Conservation (phyloP, 2,797 vertebrate species). For the Coregonus ussuriensis region DNA sequence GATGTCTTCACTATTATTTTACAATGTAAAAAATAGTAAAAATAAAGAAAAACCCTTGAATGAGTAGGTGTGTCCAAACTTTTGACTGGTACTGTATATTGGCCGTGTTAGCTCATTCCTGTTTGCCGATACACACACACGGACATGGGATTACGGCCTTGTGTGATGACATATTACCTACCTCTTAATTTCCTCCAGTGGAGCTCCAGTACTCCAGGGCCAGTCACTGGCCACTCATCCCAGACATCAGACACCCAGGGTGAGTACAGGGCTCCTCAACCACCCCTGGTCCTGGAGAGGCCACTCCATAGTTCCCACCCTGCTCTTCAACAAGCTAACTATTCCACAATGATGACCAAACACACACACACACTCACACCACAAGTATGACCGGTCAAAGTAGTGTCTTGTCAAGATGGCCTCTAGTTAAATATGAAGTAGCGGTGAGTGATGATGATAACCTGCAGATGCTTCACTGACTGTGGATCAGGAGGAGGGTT, state of each 20-base stretch:
- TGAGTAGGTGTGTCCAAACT: too few relatives aligned
- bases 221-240: neutral
- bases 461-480: too few relatives aligned
- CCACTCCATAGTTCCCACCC: neutral
- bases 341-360: slow-evolving; percentile 42
- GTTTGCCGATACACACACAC: too few relatives aligned
- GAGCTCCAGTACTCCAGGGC: neutral
- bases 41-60: too few relatives aligned
- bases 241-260: neutral
- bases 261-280: neutral
- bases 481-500: too few relatives aligned
- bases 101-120: neutral
- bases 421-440: slow-evolving; percentile 65
- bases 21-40: too few relatives aligned
- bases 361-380: slow-evolving; percentile 13
- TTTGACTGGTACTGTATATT: too few relatives aligned
- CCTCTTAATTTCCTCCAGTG: neutral
- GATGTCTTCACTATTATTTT: too few relatives aligned
- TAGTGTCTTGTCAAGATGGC: slow-evolving; percentile 47
- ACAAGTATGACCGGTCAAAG: too few relatives aligned
- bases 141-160: too few relatives aligned
- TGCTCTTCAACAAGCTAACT: slow-evolving; percentile 42
- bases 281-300: neutral
- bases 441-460: slow-evolving; percentile 3
- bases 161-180: neutral